Percentiles rank a stretch among this genome's conserved stretches.
These are phyloP conservation scores for Bombus waltoni DNA, from an alignment of 1,140 invertebrate species.

Conservation along the genomic window DNA sequence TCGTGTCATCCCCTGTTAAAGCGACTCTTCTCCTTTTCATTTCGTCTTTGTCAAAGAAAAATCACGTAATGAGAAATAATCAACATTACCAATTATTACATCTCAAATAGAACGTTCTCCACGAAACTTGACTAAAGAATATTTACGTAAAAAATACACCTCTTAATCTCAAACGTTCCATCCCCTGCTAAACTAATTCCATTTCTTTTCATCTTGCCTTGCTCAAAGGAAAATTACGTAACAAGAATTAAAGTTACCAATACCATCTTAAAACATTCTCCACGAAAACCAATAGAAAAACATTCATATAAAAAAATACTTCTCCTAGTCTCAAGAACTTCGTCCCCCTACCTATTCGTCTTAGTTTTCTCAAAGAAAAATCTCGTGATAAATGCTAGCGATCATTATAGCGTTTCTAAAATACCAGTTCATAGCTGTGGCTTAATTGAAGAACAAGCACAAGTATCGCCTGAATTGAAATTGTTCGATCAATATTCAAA, in stretches of 20 bases:
- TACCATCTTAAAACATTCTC: neutral
- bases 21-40: no score
- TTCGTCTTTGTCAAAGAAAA: no score
- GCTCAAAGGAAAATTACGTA: neutral
- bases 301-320: neutral
- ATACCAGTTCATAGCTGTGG: neutral
- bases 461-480: neutral
- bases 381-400: neutral
- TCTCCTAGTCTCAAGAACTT: neutral
- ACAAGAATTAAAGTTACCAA: neutral
- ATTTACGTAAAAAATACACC: no score
- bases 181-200: no score
- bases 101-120: no score
- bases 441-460: conserved; percentile 30
- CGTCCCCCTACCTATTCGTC: no score
- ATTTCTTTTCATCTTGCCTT: no score
- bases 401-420: neutral
- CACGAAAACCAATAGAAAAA: neutral
- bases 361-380: no score
- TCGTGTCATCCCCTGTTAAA: neutral
- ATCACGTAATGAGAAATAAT: no score
- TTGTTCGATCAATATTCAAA: conserved; percentile 20
- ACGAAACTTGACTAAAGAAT: no score
- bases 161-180: no score
- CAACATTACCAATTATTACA: no score